Evolutionary conservation across 2,888 invertebrate genomes (phyloP).

Genomic region (Drosophila fungiperda): DNA sequence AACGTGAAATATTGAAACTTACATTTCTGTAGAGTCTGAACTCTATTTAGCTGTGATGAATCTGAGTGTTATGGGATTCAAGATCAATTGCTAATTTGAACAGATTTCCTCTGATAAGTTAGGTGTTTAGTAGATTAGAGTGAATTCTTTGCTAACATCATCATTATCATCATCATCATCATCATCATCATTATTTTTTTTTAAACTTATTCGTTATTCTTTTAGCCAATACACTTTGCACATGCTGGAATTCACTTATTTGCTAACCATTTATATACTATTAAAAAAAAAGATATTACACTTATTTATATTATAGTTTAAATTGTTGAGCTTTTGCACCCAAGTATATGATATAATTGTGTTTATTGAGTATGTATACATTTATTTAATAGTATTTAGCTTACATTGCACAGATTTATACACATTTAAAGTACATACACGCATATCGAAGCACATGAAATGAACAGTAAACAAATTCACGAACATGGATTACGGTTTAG

Average conservation of each 20-base stretch:
- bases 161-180: background rate
- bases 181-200: background rate
- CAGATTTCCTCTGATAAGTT: background rate
- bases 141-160: background rate
- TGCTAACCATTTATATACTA: conserved; percentile 57
- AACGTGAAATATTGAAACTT: conserved; percentile 6
- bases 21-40: conserved; percentile 1
- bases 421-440: conserved; percentile 75
- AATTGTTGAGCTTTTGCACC: conserved; percentile 20
- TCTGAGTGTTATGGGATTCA: conserved; percentile 7
- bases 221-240: conserved; percentile 29
- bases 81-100: background rate
- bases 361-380: conserved; percentile 32
- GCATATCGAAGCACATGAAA: conserved; percentile 78
- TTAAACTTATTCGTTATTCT: conserved; percentile 10
- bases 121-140: conserved; percentile 1
- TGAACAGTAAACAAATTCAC: conserved; percentile 79
- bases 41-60: conserved; percentile 1
- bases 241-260: conserved; percentile 43
- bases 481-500: conserved; percentile 79
- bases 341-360: conserved; percentile 37
- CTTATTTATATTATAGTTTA: conserved; percentile 40
- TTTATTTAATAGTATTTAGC: conserved; percentile 56
- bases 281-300: conserved; percentile 67
- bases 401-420: conserved; percentile 77